A percentile compares a stretch with the other conserved stretches of the same genome.
Conservation (phyloP, 1,140 invertebrate genomes). For the Cataglyphis hispanica region DNA sequence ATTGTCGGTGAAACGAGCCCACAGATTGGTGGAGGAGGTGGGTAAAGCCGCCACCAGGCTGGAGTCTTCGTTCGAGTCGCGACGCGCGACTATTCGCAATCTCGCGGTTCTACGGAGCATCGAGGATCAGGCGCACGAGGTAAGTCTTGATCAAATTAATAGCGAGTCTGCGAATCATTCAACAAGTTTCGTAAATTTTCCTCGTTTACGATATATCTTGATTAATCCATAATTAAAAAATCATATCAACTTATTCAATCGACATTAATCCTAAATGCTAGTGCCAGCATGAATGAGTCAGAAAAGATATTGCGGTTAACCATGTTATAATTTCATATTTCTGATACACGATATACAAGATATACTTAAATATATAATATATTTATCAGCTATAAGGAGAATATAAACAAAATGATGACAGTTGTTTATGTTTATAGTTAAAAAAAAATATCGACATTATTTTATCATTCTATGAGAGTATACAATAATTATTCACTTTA, state of each 20-base stretch:
- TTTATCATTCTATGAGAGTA: too few species aligned
- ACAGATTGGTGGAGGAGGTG: slow-evolving; percentile 84
- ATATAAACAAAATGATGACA: too few species aligned
- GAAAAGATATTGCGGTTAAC: background rate
- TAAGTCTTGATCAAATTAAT: slow-evolving; percentile 73
- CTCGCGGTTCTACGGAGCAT: slow-evolving; percentile 84
- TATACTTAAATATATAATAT: too few species aligned
- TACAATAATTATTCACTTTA: too few species aligned
- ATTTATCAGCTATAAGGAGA: too few species aligned
- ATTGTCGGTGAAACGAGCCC: slow-evolving; percentile 82
- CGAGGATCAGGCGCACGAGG: slow-evolving; percentile 85
- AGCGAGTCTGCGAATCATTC: background rate
- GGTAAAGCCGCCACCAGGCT: slow-evolving; percentile 84
- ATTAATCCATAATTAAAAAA: slow-evolving; percentile 21
- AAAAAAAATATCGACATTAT: too few species aligned
- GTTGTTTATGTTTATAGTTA: too few species aligned
- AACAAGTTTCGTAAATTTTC: slow-evolving; percentile 9
- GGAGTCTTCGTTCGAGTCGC: slow-evolving; percentile 85
- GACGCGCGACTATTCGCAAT: slow-evolving; percentile 84
- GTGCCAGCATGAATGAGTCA: background rate
- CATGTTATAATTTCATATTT: background rate
- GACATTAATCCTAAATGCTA: background rate
- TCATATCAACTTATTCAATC: background rate
- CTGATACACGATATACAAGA: too few species aligned
- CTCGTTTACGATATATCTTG: background rate